Base-by-base conservation (phyloP, 2,113 vertebrate species). In the Actenoides lindsayi region DNA sequence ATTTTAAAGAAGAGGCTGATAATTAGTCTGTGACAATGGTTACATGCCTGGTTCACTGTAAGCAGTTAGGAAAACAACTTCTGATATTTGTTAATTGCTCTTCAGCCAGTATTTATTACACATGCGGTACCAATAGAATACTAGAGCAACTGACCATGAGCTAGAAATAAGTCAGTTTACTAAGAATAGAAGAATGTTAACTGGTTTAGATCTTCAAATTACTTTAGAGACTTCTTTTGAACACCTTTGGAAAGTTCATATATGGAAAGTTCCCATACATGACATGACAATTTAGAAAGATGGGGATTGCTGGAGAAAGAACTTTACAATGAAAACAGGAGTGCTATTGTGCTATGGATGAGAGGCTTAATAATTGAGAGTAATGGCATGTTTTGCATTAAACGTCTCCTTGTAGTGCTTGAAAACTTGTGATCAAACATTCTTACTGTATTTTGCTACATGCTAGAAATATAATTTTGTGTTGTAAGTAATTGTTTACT, bases 1-100 rank as follows among this genome's bases (percentile, higher is more conserved):
- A 94, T 96, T 91, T 96, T 96, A 82, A 97, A 87, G 30, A 87
- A 94, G 84, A 84, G 44, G 37, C 67, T 95, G 85, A 53, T 97
- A 97, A 97, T 96, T 96, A 92, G 92, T 95, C 94, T 75, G 63
- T 92, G 89, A 88, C 50, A 57, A 94, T 82, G 59, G 73, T 42
- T 87, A 90, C 80, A 44, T 18, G 71, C 75, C 27, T 82, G 89
- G 50, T 90, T 96, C 73, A 76, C 46, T 95, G 89, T 0, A 3
- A 81, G 69, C 16, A 91, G 68, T 19, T 82, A 67, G 81, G 24
- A 69, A 90, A 87, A 44, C 16, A 92, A 68, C 69, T 88, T 83
- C 87, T 86, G 91, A n/a, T 94, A 90, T 86, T 95, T 53, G 53
- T 71, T 90, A 84, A 83, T 96, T 96, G 91, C 53, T 96, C 73